Evolutionary conservation across 2,888 invertebrate species (phyloP).

Genomic region (Protonemura montana): DNA sequence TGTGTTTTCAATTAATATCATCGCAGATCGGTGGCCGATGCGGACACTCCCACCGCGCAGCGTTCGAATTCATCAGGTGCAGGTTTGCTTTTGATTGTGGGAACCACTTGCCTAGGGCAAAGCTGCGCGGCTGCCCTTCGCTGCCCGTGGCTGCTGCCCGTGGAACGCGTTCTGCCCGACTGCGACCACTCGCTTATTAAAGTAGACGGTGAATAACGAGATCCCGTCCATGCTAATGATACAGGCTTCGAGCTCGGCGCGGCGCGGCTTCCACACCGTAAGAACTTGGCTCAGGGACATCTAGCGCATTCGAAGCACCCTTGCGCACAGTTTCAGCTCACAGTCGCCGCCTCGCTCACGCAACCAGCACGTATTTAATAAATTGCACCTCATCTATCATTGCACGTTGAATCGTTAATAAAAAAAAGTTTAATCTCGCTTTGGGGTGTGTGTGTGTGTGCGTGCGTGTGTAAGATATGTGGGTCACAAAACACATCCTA

Average conservation of each 20-base stretch:
- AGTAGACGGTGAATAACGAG: neutral
- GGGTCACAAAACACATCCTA: constrained; percentile 40
- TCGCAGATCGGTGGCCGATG: neutral
- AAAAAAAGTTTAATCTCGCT: constrained; percentile 25
- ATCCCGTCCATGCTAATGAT: constrained; percentile 9
- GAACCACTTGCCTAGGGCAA: constrained; percentile 7
- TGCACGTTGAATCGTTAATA: constrained; percentile 27
- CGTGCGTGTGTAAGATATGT: constrained; percentile 28
- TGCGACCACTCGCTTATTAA: neutral
- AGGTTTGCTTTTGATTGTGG: constrained; percentile 7
- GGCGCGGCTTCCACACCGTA: neutral
- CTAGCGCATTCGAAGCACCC: neutral
- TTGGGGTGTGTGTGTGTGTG: too few species aligned
- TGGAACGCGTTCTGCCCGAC: neutral
- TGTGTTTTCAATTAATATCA: neutral
- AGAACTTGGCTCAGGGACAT: constrained; percentile 3
- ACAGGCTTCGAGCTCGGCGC: neutral
- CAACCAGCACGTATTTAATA: constrained; percentile 30
- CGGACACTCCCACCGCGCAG: neutral
- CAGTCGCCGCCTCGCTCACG: neutral
- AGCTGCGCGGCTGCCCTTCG: neutral
- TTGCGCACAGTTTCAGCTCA: neutral
- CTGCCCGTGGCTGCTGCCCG: neutral
- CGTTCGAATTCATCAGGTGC: neutral
- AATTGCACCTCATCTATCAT: constrained; percentile 31